Conservation (phyloP, 2,888 invertebrate species). For the Nebria brevicollis region DNA sequence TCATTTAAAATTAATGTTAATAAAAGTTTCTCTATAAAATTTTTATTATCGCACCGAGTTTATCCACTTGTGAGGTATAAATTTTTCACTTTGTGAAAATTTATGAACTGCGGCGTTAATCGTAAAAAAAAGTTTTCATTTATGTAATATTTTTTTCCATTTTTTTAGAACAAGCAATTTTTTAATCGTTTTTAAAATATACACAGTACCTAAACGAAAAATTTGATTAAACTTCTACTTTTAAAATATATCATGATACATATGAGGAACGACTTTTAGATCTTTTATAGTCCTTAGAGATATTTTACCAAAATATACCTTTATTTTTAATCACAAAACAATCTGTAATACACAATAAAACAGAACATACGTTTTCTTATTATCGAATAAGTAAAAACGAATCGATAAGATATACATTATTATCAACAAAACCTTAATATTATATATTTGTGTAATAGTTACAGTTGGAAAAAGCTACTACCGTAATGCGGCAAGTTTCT, state of each 20-base stretch:
- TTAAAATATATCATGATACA: background rate
- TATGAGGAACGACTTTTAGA: background rate
- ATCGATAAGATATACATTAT: too few species aligned
- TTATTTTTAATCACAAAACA: too few species aligned
- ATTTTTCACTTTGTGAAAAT: constrained; percentile 38
- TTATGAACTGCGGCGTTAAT: constrained; percentile 36
- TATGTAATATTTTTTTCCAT: constrained; percentile 9
- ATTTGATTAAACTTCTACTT: background rate
- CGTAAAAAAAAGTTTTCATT: background rate
- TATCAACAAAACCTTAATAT: too few species aligned
- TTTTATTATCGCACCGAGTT: constrained; percentile 43
- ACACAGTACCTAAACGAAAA: background rate
- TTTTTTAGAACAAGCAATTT: background rate
- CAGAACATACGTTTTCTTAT: too few species aligned
- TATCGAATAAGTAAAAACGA: too few species aligned
- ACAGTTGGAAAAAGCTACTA: too few species aligned
- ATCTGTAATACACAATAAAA: too few species aligned
- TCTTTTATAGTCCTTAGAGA: background rate
- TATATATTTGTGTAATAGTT: too few species aligned
- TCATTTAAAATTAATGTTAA: constrained; percentile 36
- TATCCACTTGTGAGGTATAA: constrained; percentile 28
- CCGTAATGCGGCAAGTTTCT: too few species aligned
- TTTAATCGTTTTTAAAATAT: background rate
- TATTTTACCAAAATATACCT: background rate
- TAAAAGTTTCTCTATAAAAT: constrained; percentile 44